Percentiles rank a stretch among this genome's conserved stretches.
Conservation (phyloP, 2,113 vertebrate genomes). For the Bombycilla garrulus region DNA sequence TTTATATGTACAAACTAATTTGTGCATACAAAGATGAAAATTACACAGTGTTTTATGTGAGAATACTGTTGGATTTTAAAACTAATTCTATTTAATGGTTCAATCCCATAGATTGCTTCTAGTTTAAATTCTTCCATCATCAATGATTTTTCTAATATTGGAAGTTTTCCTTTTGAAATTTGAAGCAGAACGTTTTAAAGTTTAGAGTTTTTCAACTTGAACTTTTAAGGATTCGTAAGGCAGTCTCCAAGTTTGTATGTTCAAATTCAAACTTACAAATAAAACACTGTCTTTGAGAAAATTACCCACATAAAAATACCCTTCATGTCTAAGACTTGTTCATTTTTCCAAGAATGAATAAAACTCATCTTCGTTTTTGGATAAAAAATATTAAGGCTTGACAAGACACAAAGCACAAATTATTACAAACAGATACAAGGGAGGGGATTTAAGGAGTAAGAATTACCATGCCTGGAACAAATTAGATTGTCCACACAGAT, state of each 20-base stretch:
- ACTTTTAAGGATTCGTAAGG: neutral
- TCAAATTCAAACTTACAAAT: neutral
- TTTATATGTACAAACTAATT: neutral
- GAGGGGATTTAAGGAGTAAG: neutral
- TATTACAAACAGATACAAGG: constrained; percentile 30
- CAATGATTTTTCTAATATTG: neutral
- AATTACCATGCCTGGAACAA: constrained; percentile 9
- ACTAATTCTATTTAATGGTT: neutral
- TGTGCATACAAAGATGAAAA: neutral
- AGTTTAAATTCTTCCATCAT: neutral
- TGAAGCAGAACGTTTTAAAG: neutral
- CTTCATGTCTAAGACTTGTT: neutral
- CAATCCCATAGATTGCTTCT: neutral
- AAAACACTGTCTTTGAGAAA: neutral
- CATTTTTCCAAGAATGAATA: constrained; percentile 30
- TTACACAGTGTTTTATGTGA: neutral
- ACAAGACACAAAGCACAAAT: constrained; percentile 4
- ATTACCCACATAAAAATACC: neutral
- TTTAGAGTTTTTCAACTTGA: neutral
- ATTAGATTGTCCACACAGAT: neutral
- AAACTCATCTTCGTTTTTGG: neutral
- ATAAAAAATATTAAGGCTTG: constrained; percentile 7
- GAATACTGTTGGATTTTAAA: neutral
- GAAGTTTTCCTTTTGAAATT: neutral
- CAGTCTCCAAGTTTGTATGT: neutral